Conservation (phyloP, 2,888 invertebrate genomes). For the Encarsia formosa region DNA sequence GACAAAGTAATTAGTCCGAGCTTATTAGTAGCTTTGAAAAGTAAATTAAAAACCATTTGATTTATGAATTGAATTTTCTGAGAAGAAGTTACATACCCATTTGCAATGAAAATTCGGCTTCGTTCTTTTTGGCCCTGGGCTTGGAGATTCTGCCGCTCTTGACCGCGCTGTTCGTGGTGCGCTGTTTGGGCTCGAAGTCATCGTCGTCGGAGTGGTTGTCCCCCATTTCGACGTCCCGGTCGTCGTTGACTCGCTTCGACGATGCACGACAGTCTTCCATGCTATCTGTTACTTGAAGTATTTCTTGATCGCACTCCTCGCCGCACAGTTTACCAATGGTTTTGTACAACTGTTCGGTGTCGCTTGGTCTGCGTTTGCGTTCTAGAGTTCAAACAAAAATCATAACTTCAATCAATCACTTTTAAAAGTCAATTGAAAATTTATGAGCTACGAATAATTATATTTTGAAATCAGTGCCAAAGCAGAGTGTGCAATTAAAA, state of each 20-base stretch:
- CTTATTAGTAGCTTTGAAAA: too few species aligned
- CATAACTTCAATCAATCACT: neutral
- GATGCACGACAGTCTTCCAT: neutral
- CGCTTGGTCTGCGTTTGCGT: conserved; percentile 1
- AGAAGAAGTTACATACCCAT: too few species aligned
- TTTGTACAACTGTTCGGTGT: conserved; percentile 8
- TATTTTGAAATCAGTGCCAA: neutral
- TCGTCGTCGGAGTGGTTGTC: neutral
- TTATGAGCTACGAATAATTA: neutral
- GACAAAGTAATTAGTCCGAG: too few species aligned
- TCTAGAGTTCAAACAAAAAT: neutral
- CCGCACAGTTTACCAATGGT: conserved; percentile 16
- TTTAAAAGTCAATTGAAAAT: neutral
- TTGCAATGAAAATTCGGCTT: too few species aligned
- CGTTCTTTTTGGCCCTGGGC: too few species aligned
- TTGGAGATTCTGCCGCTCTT: neutral
- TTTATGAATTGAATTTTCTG: too few species aligned
- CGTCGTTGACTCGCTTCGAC: neutral
- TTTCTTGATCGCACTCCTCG: conserved; percentile 21
- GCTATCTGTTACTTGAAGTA: neutral
- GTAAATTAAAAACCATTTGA: too few species aligned
- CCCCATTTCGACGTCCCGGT: neutral
- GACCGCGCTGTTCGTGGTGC: neutral
- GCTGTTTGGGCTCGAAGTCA: neutral
- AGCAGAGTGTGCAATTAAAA: neutral